Percentiles rank a stretch among this genome's conserved stretches.
Evolutionary conservation across 2,113 vertebrate genomes (phyloP).

Genomic region (Podarcis cretensis): DNA sequence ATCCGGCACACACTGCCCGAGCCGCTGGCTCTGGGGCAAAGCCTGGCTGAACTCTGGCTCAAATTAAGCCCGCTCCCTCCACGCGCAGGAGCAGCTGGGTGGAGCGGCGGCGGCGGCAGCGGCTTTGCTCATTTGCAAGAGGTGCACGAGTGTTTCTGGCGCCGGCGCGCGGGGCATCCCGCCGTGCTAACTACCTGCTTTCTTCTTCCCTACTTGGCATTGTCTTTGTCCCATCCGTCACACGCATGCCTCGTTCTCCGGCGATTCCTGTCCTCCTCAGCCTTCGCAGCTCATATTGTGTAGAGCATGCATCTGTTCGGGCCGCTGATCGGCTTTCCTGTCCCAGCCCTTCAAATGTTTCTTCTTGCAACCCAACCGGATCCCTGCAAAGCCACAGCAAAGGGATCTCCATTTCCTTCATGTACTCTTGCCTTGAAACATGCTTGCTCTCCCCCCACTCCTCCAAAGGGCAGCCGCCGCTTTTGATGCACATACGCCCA

Average conservation of each 20-base stretch:
- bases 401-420: neutral
- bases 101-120: neutral
- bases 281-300: neutral
- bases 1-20: too few species aligned
- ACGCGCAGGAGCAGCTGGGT: neutral
- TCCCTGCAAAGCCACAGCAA: neutral
- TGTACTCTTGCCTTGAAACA: constrained; percentile 17
- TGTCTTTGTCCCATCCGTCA: constrained; percentile 6
- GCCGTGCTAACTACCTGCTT: constrained; percentile 20
- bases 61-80: neutral
- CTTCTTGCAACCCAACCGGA: constrained; percentile 13
- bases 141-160: constrained; percentile 5
- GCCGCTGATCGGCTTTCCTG: constrained; percentile 19
- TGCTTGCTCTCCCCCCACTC: neutral
- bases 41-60: neutral
- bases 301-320: neutral
- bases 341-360: constrained; percentile 33
- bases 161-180: constrained; percentile 2
- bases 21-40: neutral
- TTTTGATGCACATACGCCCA: neutral
- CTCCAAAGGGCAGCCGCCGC: constrained; percentile 17
- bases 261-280: neutral
- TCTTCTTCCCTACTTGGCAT: constrained; percentile 2
- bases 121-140: constrained; percentile 5
- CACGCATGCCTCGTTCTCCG: neutral